A percentile compares a stretch with the other conserved stretches of the same genome.
phyloP scores from a whole-genome alignment of 2,113 vertebrate genomes.

The Alethe diademata region DNA sequence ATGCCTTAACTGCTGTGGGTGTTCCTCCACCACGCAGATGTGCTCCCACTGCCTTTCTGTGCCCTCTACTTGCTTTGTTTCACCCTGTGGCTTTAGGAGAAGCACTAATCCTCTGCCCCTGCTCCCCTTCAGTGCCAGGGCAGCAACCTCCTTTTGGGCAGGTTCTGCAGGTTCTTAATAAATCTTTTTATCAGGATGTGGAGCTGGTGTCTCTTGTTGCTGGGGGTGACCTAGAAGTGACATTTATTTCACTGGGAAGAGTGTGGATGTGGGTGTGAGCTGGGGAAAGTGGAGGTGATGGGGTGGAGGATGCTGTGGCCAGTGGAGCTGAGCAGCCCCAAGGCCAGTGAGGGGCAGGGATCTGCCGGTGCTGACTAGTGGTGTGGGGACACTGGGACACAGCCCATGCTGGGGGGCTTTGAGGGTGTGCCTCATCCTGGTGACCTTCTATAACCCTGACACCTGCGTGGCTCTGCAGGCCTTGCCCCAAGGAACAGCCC shows the following conservation, averaged over 20 bases:
- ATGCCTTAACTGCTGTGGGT: neutral
- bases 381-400: neutral
- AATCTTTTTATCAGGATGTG: neutral
- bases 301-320: neutral
- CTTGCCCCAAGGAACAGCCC: neutral
- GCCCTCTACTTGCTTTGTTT: accelerated
- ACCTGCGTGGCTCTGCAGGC: neutral
- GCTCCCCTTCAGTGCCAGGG: neutral
- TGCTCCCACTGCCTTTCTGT: neutral
- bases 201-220: neutral
- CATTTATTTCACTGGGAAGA: neutral
- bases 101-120: neutral
- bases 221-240: neutral
- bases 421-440: accelerated
- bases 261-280: accelerated
- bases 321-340: neutral
- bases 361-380: accelerated
- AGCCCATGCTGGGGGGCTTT: neutral
- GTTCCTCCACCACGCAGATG: accelerated
- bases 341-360: neutral
- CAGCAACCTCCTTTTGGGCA: neutral
- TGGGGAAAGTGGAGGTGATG: neutral
- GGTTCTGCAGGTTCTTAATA: conserved; percentile 44
- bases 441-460: neutral
- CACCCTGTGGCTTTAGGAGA: neutral